Evolutionary conservation across 2,797 vertebrate species (phyloP).

Genomic region (Scarus forsteni): DNA sequence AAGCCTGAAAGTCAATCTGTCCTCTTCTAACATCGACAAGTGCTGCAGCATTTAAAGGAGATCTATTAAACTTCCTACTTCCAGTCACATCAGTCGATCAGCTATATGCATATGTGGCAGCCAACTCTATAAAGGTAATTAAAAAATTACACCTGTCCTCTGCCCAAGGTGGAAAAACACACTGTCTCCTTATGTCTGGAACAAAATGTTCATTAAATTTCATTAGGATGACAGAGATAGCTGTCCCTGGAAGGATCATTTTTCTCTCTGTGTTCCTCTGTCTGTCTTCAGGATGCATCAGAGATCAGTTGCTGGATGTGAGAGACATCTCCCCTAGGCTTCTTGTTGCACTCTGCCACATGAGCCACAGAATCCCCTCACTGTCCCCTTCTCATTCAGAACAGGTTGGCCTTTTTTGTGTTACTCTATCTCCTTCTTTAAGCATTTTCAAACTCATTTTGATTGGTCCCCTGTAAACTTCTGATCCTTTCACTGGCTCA

Average conservation of each 20-base stretch:
- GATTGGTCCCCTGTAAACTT: conserved; percentile 40
- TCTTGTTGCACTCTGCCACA: conserved; percentile 14
- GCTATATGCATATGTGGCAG: conserved; percentile 21
- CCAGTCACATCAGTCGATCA: conserved; percentile 33
- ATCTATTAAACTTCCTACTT: conserved; percentile 34
- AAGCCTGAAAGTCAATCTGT: conserved; percentile 24
- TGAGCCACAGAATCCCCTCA: conserved; percentile 7
- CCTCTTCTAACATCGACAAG: conserved; percentile 7
- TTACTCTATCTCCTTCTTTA: neutral
- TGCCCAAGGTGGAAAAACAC: conserved; percentile 64
- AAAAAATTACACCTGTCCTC: conserved; percentile 48
- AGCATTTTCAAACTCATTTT: conserved; percentile 4
- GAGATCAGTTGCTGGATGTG: conserved; percentile 6
- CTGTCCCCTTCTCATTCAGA: neutral
- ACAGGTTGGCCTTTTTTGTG: neutral
- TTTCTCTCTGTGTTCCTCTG: conserved; percentile 31
- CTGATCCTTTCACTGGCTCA: conserved; percentile 10
- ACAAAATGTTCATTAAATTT: conserved; percentile 61
- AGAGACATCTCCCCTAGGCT: conserved; percentile 5
- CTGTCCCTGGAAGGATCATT: conserved; percentile 33
- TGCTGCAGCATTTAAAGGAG: conserved; percentile 14
- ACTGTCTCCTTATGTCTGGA: conserved; percentile 43
- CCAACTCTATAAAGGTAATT: conserved; percentile 58
- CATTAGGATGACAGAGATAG: conserved; percentile 44
- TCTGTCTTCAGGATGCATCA: conserved; percentile 11